Percentiles rank a stretch among this genome's conserved stretches.
Evolutionary conservation across 2,113 vertebrate genomes (phyloP).

Genomic region (Myotis davidii): DNA sequence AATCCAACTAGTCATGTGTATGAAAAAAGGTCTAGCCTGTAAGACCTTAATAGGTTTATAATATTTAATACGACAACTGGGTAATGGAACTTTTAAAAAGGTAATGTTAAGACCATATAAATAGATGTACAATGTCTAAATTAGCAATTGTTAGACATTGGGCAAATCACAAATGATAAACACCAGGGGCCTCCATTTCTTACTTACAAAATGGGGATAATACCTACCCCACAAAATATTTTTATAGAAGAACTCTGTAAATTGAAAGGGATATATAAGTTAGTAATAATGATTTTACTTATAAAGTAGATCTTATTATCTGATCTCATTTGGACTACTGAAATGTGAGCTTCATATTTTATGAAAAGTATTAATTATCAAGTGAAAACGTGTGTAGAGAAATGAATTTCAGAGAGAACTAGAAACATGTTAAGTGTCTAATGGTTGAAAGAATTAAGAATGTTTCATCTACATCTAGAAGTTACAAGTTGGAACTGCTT

Average conservation of each 20-base stretch:
- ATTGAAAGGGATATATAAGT: constrained; percentile 30
- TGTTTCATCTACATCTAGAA: background rate
- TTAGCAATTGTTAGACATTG: background rate
- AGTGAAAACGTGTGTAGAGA: background rate
- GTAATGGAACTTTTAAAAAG: background rate
- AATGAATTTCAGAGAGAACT: background rate
- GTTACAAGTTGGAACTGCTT: background rate
- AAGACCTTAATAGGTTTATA: background rate
- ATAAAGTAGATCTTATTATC: background rate
- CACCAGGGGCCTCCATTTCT: background rate
- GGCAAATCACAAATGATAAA: constrained; percentile 1
- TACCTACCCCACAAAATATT: background rate
- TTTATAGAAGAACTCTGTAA: constrained; percentile 7
- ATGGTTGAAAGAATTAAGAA: background rate
- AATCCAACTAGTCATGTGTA: background rate
- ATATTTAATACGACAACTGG: background rate
- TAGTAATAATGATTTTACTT: background rate
- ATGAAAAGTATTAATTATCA: background rate
- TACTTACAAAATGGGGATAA: constrained; percentile 7
- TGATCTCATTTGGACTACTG: background rate
- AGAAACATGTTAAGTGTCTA: background rate
- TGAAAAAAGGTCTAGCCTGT: background rate
- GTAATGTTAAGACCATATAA: background rate
- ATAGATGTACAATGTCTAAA: background rate
- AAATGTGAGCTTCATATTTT: background rate